Base-by-base conservation (phyloP, 2,888 invertebrate species). In the Empis stercorea region DNA sequence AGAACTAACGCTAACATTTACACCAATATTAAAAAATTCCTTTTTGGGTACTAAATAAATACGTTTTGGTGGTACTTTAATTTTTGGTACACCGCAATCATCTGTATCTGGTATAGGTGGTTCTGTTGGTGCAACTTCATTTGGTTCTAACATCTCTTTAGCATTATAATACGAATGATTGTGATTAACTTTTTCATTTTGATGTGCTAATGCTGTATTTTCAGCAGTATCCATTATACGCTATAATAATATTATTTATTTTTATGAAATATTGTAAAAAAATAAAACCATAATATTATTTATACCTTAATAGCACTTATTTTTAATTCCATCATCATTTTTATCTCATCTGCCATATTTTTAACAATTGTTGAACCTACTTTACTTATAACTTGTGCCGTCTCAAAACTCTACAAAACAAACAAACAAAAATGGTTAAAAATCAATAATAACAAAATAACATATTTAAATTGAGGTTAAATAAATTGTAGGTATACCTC, bases 191-290 rank as follows among this genome's bases (percentile, higher is more conserved):
- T 70, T 66, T 45, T 73, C 72, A 46, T 72, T 71, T 55, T 74
- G 73, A 57, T 74, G 76, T 16, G 77, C 74, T 53, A 82, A 74
- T 1, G 87, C 87, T 62, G 84, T 81, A 55, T 84, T 81, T 64
- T 92, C 89, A 1, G 91, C 91, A 9, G 84, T 82, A 64, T 91
- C 89, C 72, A 89, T 87, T 59, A 92, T 89, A 59, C 91, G 76
- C 83, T 84, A 60, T 36, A 16, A 37, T 36, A 34, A 32, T 20
- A 16, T 20, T 20, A 20, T 20, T 20, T 20, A 4, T 20, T 20
- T n/a, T n/a, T n/a, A n/a, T n/a, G n/a, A n/a, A n/a, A n/a, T n/a
- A n/a, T n/a, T n/a, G n/a, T n/a, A n/a, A n/a, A n/a, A n/a, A n/a
- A n/a, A n/a, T n/a, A n/a, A n/a, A n/a, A n/a, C n/a, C n/a, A n/a